Evolutionary conservation across 2,113 vertebrate species (phyloP).

Genomic region (Shinisaurus crocodilurus): DNA sequence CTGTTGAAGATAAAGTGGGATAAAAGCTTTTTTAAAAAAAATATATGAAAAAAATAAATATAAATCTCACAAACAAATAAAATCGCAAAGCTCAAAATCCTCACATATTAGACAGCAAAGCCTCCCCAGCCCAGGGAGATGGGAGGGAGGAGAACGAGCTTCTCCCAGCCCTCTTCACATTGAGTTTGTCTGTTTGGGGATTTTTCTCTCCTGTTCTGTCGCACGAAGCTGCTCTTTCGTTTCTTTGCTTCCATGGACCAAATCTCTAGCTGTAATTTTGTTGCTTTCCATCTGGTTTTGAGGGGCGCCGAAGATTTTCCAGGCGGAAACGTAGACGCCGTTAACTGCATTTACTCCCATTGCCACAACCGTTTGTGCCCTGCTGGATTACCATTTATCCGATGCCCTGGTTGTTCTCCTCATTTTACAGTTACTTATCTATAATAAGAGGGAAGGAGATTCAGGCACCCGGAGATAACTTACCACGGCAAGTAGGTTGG

Average conservation of each 20-base stretch:
- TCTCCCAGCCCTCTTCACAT: not conserved
- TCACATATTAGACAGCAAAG: not conserved
- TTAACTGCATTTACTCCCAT: constrained; percentile 43
- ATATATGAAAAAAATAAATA: not conserved
- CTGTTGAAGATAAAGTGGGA: no score
- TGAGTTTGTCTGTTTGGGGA: not conserved
- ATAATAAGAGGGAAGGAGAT: constrained; percentile 48
- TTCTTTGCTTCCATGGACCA: not conserved
- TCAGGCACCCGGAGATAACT: constrained; percentile 42
- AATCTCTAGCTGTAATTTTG: not conserved
- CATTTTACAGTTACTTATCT: constrained; percentile 35
- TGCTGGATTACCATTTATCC: constrained; percentile 41
- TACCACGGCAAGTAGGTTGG: constrained; percentile 18
- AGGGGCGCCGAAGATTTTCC: constrained; percentile 21
- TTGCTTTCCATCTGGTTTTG: not conserved
- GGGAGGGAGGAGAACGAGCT: not conserved
- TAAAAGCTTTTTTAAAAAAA: not conserved
- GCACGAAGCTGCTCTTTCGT: not conserved
- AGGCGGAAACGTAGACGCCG: not conserved
- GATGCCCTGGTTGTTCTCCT: constrained; percentile 54
- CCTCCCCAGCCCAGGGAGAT: no score
- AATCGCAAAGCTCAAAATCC: not conserved
- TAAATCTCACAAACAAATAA: not conserved
- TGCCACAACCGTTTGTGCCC: constrained; percentile 14
- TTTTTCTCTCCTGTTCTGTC: not conserved